These are phyloP conservation scores for Caenorhabditis becei DNA, from an alignment of 2,888 invertebrate species.

Conservation along the genomic window DNA sequence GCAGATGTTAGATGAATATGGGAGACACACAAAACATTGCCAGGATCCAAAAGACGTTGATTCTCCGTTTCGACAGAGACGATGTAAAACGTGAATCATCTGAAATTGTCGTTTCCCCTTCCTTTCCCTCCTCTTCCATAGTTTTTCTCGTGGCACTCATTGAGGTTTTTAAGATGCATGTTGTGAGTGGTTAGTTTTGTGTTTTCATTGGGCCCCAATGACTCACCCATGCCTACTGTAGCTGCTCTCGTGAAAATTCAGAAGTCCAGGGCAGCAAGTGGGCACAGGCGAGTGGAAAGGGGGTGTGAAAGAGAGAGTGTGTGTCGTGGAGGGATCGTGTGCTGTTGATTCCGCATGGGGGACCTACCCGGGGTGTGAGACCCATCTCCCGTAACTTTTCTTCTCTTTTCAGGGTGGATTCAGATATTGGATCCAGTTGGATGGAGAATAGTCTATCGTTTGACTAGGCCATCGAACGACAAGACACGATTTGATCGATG, in stretches of 20 bases:
- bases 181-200: conserved; percentile 24
- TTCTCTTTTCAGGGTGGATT: conserved; percentile 27
- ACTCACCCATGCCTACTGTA: conserved; percentile 56
- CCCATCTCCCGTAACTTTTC: conserved; percentile 26
- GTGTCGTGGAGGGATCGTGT: conserved; percentile 17
- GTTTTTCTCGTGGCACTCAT: conserved; percentile 2
- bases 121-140: neutral
- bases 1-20: neutral
- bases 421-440: conserved; percentile 30
- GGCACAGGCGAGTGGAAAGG: conserved; percentile 16
- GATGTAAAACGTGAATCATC: conserved; percentile 1
- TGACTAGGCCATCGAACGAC: conserved; percentile 44
- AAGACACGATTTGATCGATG: conserved; percentile 59
- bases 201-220: conserved; percentile 17
- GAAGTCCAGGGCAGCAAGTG: conserved; percentile 48
- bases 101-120: neutral
- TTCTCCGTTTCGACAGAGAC: neutral
- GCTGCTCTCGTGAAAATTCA: conserved; percentile 43
- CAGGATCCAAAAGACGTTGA: neutral
- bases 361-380: conserved; percentile 29
- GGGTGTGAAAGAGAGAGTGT: conserved; percentile 10
- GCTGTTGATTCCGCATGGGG: conserved; percentile 17
- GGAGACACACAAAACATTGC: neutral
- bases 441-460: conserved; percentile 46
- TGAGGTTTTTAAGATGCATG: neutral